A percentile compares a stretch with the other conserved stretches of the same genome.
phyloP scores from a whole-genome alignment of 2,888 invertebrate species.

The Pyrocoelia pectoralis region DNA sequence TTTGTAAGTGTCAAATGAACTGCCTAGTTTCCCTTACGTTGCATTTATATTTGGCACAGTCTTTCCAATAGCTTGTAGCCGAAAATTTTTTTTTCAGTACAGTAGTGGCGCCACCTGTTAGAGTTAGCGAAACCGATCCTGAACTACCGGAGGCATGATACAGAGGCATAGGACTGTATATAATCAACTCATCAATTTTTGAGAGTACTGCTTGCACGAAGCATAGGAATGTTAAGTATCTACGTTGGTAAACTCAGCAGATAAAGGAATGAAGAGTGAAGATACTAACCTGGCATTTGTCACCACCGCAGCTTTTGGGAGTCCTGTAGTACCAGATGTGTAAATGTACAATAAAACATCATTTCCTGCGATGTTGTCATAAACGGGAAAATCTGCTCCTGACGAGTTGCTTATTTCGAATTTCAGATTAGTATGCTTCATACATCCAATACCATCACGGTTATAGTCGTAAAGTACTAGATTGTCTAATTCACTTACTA shows the following conservation, averaged over 20 bases:
- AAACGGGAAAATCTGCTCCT: too few relatives aligned
- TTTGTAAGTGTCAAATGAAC: not conserved
- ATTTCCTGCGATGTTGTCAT: too few relatives aligned
- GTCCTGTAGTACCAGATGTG: constrained; percentile 95
- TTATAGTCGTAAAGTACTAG: too few relatives aligned
- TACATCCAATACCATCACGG: too few relatives aligned
- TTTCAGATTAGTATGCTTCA: too few relatives aligned
- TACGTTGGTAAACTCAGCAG: not conserved
- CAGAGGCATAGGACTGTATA: constrained; percentile 91
- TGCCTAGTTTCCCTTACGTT: constrained; percentile 68
- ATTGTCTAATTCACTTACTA: too few relatives aligned
- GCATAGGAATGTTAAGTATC: not conserved
- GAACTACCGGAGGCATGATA: constrained; percentile 95
- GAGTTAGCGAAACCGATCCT: constrained; percentile 77
- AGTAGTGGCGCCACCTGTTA: constrained; percentile 79
- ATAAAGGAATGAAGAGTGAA: not conserved
- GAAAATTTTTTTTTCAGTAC: constrained; percentile 91
- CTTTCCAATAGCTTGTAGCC: constrained; percentile 92
- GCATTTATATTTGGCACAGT: constrained; percentile 89
- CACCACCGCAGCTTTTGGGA: constrained; percentile 96
- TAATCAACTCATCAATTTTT: constrained; percentile 66
- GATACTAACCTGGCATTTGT: constrained; percentile 78
- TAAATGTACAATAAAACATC: constrained; percentile 80
- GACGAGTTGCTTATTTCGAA: too few relatives aligned
- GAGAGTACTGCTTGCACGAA: not conserved